A percentile compares a stretch with the other conserved stretches of the same genome.
Evolutionary conservation across 2,888 invertebrate genomes (phyloP).

Genomic region (Drosophila pseudotalamancana): DNA sequence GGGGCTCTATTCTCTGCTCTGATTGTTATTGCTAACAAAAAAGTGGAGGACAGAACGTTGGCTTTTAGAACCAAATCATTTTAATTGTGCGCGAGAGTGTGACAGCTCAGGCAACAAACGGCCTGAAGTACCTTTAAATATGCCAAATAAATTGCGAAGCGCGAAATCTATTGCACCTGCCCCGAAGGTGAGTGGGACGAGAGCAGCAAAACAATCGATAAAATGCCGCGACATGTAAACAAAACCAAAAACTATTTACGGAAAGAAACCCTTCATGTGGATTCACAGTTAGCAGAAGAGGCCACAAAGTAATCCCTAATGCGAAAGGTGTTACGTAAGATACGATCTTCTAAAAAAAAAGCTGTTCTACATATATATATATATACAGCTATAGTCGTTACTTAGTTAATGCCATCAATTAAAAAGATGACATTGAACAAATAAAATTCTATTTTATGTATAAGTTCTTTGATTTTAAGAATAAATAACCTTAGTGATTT

Average conservation of each 20-base stretch:
- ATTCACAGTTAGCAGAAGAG: constrained; percentile 1
- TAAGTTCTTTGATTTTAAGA: constrained; percentile 9
- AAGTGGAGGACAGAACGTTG: not conserved
- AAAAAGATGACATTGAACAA: constrained; percentile 7
- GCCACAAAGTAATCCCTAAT: not conserved
- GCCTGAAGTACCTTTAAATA: constrained; percentile 37
- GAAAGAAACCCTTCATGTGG: constrained; percentile 59
- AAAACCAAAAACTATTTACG: constrained; percentile 49
- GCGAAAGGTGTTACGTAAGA: constrained; percentile 5
- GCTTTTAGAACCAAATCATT: constrained; percentile 59
- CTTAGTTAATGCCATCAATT: constrained; percentile 21
- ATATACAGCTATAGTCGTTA: not conserved
- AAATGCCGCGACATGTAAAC: constrained; percentile 37
- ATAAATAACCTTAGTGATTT: too few relatives aligned
- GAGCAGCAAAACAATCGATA: constrained; percentile 49
- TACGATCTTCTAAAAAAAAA: not conserved
- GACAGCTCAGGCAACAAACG: constrained; percentile 49
- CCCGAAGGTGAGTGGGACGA: not conserved
- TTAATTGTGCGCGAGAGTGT: constrained; percentile 63
- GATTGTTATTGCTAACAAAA: constrained; percentile 52
- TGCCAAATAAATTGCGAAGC: constrained; percentile 20
- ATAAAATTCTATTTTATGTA: constrained; percentile 19
- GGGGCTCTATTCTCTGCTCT: constrained; percentile 60
- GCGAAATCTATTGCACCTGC: not conserved
- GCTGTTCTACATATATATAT: too few relatives aligned